Conservation (phyloP, 2,113 vertebrate species). For the Tautogolabrus adspersus region DNA sequence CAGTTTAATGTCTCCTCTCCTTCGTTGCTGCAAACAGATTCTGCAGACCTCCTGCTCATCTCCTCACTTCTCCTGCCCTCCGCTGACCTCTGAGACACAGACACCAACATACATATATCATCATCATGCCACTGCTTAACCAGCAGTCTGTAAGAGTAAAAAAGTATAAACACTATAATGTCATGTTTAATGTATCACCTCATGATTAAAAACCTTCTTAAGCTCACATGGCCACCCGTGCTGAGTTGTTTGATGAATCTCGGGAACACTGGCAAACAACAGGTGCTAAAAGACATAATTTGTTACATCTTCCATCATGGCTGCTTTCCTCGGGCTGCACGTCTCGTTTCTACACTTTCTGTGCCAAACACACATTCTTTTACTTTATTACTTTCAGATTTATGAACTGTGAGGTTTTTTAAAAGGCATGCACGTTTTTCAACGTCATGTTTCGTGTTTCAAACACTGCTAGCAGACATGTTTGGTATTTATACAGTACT, state of each 20-base stretch:
- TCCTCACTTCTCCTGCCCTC: slow-evolving; percentile 23
- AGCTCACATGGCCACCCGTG: neutral
- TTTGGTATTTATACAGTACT: too few species aligned
- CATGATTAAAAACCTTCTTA: neutral
- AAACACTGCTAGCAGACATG: neutral
- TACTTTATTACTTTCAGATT: slow-evolving; percentile 41
- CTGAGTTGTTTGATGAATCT: slow-evolving; percentile 2
- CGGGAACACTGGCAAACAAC: slow-evolving; percentile 27
- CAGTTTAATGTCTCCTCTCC: slow-evolving; percentile 65
- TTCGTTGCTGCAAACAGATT: slow-evolving; percentile 60
- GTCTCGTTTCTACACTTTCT: neutral
- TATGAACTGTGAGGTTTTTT: neutral
- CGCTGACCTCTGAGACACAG: neutral
- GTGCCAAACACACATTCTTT: slow-evolving; percentile 44
- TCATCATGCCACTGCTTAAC: neutral
- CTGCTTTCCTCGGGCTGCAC: slow-evolving; percentile 19
- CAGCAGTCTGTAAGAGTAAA: neutral
- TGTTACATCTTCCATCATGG: slow-evolving; percentile 34
- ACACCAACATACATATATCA: neutral
- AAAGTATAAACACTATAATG: too few species aligned
- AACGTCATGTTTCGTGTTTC: slow-evolving; percentile 21
- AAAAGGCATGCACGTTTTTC: neutral
- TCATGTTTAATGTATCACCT: too few species aligned
- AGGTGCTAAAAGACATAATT: slow-evolving; percentile 39
- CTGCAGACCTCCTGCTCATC: slow-evolving; percentile 5